These are phyloP conservation scores for Patella depressa DNA, from an alignment of 2,888 invertebrate genomes.

Conservation along the genomic window DNA sequence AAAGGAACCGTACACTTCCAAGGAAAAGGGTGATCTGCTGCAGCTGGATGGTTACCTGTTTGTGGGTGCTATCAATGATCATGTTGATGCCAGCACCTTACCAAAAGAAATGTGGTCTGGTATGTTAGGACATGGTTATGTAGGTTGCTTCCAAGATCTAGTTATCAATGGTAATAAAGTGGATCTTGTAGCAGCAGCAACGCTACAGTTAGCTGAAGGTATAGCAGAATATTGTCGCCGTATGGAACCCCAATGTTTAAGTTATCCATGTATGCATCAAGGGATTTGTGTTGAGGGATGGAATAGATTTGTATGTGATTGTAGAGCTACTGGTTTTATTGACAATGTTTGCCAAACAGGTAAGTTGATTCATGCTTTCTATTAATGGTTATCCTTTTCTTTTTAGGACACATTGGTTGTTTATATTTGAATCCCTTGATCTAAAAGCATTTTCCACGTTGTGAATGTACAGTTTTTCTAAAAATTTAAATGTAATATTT, in stretches of 20 bases:
- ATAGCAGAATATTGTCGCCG: constrained; percentile 90
- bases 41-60: constrained; percentile 88
- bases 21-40: constrained; percentile 87
- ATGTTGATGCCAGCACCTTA: constrained; percentile 80
- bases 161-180: constrained; percentile 89
- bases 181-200: constrained; percentile 89
- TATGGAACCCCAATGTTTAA: constrained; percentile 72
- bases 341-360: constrained; percentile 93
- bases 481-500: too few relatives aligned
- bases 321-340: constrained; percentile 87
- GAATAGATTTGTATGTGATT: constrained; percentile 95
- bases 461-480: too few relatives aligned
- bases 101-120: constrained; percentile 93
- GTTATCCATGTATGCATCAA: constrained; percentile 90
- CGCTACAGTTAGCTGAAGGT: constrained; percentile 91
- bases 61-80: constrained; percentile 82
- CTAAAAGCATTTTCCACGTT: too few relatives aligned
- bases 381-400: too few relatives aligned
- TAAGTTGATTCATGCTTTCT: constrained; percentile 64
- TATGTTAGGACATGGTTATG: constrained; percentile 89
- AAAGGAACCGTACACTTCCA: constrained; percentile 59
- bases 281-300: constrained; percentile 93
- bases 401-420: too few relatives aligned
- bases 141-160: constrained; percentile 92
- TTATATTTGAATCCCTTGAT: too few relatives aligned